phyloP scores from a whole-genome alignment of 2,113 vertebrate genomes.

The Platichthys flesus region DNA sequence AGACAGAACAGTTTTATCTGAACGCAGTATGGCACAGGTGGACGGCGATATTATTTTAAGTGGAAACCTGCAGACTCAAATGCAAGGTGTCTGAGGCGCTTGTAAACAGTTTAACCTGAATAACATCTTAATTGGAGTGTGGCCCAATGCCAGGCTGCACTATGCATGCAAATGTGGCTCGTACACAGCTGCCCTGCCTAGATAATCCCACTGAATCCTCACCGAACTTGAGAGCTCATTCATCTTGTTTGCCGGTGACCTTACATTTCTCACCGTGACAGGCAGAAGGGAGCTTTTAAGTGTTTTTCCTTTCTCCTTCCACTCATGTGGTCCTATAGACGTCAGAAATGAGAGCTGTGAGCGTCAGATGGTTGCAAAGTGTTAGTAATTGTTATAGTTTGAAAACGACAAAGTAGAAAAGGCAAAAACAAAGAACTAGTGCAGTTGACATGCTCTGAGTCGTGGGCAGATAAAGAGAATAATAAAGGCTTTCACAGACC shows the following conservation, averaged over 20 bases:
- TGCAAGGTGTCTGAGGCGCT: constrained; percentile 10
- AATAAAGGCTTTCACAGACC: background rate
- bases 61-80: constrained; percentile 11
- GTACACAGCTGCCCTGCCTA: background rate
- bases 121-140: constrained; percentile 27
- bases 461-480: background rate
- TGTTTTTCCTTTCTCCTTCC: background rate
- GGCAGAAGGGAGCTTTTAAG: constrained; percentile 6
- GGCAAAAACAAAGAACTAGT: constrained; percentile 3
- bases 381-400: background rate
- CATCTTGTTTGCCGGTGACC: constrained; percentile 40
- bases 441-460: background rate
- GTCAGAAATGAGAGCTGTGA: background rate
- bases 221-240: constrained; percentile 14
- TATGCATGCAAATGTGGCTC: constrained; percentile 6
- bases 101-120: constrained; percentile 34
- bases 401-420: background rate
- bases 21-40: background rate
- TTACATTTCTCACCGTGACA: constrained; percentile 3
- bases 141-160: background rate
- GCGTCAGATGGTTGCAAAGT: background rate
- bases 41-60: constrained; percentile 21
- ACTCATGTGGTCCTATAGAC: background rate
- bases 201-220: constrained; percentile 32
- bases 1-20: background rate